Conservation (phyloP, 2,797 vertebrate species). For the Sphenodon punctatus region DNA sequence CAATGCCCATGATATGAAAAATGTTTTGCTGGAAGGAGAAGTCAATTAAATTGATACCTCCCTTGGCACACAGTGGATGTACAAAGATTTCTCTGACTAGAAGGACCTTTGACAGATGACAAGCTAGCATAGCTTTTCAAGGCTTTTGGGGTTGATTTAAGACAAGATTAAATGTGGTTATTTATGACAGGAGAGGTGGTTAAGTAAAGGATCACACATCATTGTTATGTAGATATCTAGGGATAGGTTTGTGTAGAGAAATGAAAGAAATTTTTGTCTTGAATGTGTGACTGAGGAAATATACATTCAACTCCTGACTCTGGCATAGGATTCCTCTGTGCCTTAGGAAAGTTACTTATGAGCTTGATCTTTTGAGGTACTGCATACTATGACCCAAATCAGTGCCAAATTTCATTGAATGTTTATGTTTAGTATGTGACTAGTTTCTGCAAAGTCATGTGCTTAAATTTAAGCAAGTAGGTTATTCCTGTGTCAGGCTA, state of each 20-base stretch:
- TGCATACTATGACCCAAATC: no score
- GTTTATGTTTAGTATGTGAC: no score
- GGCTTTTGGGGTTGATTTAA: slow-evolving; percentile 14
- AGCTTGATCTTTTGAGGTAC: no score
- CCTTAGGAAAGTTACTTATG: not conserved
- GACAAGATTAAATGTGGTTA: not conserved
- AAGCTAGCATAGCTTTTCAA: not conserved
- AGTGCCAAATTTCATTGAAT: no score
- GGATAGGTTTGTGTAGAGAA: not conserved
- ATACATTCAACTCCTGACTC: not conserved
- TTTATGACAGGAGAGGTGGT: not conserved
- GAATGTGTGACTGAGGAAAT: not conserved
- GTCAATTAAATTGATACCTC: not conserved
- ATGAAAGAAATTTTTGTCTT: fast-evolving
- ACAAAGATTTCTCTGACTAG: not conserved
- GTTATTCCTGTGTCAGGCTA: no score
- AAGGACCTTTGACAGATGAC: not conserved
- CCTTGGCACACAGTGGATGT: not conserved
- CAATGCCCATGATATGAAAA: fast-evolving
- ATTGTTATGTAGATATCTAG: not conserved
- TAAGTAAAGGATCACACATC: not conserved
- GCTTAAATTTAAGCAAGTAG: no score
- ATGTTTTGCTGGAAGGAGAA: not conserved
- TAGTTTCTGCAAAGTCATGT: no score
- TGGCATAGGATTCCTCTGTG: fast-evolving